Conservation (phyloP, 1,140 invertebrate species). For the Drosophila kohkoa region DNA sequence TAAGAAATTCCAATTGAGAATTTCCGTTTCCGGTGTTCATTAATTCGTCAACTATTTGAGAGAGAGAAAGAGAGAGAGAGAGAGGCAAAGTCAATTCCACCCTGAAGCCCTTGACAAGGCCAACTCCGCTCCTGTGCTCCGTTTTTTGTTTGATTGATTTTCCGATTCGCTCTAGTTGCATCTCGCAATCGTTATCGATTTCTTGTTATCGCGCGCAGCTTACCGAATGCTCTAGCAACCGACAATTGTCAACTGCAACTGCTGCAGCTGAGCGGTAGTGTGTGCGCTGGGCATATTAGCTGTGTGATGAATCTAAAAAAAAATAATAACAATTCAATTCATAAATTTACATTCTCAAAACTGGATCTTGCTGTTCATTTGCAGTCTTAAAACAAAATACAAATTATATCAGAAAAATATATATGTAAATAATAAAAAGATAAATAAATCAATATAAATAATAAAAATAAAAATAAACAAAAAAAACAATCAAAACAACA, state of each 20-base stretch:
- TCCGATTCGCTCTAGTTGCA: constrained; percentile 41
- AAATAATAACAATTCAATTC: too few species aligned
- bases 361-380: background rate
- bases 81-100: background rate
- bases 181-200: constrained; percentile 16
- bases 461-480: too few species aligned
- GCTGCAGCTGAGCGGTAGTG: background rate
- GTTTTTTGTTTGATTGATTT: background rate
- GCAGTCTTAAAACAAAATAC: too few species aligned
- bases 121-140: constrained; percentile 27
- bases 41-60: background rate
- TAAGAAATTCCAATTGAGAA: background rate
- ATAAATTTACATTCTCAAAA: too few species aligned
- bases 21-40: background rate
- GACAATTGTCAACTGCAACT: constrained; percentile 9
- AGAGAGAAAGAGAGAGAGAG: background rate
- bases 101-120: background rate
- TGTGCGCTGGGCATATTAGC: background rate
- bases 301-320: too few species aligned
- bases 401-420: too few species aligned
- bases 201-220: constrained; percentile 28
- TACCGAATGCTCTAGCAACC: constrained; percentile 6
- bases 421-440: too few species aligned
- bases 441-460: too few species aligned
- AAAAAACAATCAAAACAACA: too few species aligned